phyloP scores from a whole-genome alignment of 2,797 vertebrate genomes.

The Anguilla anguilla region DNA sequence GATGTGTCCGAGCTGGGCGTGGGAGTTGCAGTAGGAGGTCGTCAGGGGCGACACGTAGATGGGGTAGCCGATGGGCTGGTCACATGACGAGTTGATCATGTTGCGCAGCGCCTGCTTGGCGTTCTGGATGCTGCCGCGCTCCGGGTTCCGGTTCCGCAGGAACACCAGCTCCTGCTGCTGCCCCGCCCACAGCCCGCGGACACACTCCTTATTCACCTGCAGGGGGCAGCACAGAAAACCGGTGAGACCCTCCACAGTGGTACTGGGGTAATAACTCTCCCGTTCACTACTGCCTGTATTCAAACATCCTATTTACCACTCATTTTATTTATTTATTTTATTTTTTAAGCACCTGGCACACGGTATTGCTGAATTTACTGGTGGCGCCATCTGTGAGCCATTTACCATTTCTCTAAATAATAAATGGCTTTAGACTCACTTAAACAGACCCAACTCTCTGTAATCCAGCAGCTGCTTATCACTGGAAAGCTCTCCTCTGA shows the following conservation, averaged over 20 bases:
- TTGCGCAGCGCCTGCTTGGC: constrained; percentile 97
- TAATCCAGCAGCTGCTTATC: background rate
- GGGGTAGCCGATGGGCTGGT: constrained; percentile 97
- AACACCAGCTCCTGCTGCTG: constrained; percentile 98
- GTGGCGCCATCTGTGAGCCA: background rate
- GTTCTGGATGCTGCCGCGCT: constrained; percentile 98
- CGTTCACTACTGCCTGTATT: background rate
- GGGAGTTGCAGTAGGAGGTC: constrained; percentile 94
- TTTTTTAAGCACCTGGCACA: background rate
- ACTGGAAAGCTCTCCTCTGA: background rate
- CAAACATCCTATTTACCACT: too few relatives aligned
- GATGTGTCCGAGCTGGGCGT: constrained; percentile 89
- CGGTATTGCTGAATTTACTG: background rate
- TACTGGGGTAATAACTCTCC: background rate
- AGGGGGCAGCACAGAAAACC: constrained; percentile 14
- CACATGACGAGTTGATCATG: constrained; percentile 99
- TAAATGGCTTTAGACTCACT: background rate
- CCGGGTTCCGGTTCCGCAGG: constrained; percentile 93
- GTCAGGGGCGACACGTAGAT: constrained; percentile 98
- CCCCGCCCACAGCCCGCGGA: constrained; percentile 96
- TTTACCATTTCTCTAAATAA: background rate
- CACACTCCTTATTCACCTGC: constrained; percentile 96
- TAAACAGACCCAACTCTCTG: background rate
- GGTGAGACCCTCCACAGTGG: background rate
- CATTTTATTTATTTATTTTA: too few relatives aligned